phyloP scores from a whole-genome alignment of 2,113 vertebrate species.

The Paracanthobrama guichenoti region DNA sequence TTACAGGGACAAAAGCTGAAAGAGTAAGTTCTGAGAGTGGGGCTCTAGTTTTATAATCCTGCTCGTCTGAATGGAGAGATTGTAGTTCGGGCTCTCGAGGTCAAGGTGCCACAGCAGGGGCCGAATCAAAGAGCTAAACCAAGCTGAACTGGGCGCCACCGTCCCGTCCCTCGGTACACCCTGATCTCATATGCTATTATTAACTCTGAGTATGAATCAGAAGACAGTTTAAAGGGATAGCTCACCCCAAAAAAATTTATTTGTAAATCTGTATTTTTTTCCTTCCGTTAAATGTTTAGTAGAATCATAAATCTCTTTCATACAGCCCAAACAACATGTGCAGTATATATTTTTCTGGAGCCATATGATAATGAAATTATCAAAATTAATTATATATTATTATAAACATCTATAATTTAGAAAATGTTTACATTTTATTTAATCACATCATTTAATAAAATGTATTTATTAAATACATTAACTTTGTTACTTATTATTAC shows the following conservation, averaged over 20 bases:
- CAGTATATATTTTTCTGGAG: no score
- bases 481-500: no score
- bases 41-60: constrained; percentile 63
- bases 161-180: background rate
- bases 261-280: no score
- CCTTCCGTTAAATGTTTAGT: no score
- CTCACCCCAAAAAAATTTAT: background rate
- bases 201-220: background rate
- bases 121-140: constrained; percentile 66
- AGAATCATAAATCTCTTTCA: no score
- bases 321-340: no score
- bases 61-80: constrained; percentile 60
- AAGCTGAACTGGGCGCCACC: constrained; percentile 45
- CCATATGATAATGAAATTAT: no score
- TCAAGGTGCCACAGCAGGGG: constrained; percentile 61
- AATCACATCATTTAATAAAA: no score
- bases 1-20: constrained; percentile 52
- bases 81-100: constrained; percentile 43
- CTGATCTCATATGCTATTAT: background rate
- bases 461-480: no score
- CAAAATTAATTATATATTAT: no score
- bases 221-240: background rate
- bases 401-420: no score
- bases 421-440: no score
- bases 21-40: constrained; percentile 67